These are phyloP conservation scores for Drosophila melanogaster DNA, from an alignment of 1,140 invertebrate genomes.

Conservation along the genomic window DNA sequence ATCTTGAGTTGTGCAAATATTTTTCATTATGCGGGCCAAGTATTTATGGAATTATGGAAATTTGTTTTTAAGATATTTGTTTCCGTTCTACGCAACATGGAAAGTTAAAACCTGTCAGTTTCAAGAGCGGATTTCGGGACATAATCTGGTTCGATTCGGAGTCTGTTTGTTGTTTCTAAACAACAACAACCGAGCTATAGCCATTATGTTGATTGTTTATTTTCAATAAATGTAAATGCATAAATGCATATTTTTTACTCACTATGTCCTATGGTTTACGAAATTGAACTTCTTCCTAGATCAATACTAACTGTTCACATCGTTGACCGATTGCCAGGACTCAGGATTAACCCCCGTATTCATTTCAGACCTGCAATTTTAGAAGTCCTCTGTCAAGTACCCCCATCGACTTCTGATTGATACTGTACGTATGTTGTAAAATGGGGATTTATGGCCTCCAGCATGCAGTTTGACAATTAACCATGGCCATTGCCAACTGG, in stretches of 20 bases:
- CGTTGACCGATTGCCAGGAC: background rate
- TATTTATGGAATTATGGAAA: slow-evolving; percentile 78
- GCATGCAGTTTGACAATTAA: slow-evolving; percentile 35
- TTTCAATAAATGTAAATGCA: too few species aligned
- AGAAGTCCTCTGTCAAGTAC: slow-evolving; percentile 3
- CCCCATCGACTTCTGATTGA: slow-evolving; percentile 31
- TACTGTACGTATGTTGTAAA: slow-evolving; percentile 19
- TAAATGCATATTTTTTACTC: background rate
- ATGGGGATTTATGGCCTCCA: slow-evolving; percentile 7
- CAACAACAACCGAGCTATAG: background rate
- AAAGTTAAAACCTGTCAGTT: background rate
- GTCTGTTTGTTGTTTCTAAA: background rate
- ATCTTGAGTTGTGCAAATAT: slow-evolving; percentile 67
- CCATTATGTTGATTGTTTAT: background rate
- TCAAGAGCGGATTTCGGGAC: slow-evolving; percentile 2
- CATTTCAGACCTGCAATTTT: background rate
- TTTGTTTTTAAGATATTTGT: slow-evolving; percentile 66
- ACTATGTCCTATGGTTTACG: background rate
- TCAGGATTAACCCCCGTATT: background rate
- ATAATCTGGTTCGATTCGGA: slow-evolving; percentile 7
- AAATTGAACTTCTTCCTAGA: too few species aligned
- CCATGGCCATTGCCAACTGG: slow-evolving; percentile 15
- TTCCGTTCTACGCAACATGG: background rate
- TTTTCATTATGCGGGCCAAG: slow-evolving; percentile 66
- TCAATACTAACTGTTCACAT: background rate